Percentiles rank a stretch among this genome's conserved stretches.
Conservation (phyloP, 2,797 vertebrate species). For the Sarcophilus harrisii region DNA sequence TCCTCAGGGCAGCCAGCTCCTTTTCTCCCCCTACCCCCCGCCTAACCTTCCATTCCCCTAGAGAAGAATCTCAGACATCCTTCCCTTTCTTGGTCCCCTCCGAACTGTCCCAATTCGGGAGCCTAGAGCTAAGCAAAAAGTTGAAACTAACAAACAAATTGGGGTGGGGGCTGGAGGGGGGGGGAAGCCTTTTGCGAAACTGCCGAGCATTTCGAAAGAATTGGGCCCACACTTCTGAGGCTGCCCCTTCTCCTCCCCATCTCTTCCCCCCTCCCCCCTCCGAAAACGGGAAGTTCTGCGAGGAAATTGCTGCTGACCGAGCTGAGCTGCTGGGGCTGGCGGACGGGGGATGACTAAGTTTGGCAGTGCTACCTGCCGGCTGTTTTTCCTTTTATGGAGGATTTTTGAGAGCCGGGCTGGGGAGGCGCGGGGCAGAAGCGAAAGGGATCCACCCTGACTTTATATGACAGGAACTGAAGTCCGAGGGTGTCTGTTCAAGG, state of each 20-base stretch:
- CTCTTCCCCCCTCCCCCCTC: constrained; percentile 12
- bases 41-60: not conserved
- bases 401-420: constrained; percentile 73
- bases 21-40: not conserved
- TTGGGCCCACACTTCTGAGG: constrained; percentile 22
- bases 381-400: constrained; percentile 88
- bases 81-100: not conserved
- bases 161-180: not conserved
- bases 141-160: not conserved
- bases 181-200: not conserved
- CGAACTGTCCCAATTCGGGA: not conserved
- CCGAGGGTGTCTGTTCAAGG: constrained; percentile 35
- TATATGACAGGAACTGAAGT: constrained; percentile 56
- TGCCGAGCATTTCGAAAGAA: not conserved
- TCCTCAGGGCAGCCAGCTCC: not conserved
- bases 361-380: constrained; percentile 87
- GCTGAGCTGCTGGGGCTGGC: constrained; percentile 69
- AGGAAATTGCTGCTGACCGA: constrained; percentile 84
- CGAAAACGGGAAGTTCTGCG: constrained; percentile 51
- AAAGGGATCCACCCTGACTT: constrained; percentile 82
- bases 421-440: constrained; percentile 66
- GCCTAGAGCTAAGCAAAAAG: not conserved
- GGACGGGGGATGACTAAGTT: constrained; percentile 88
- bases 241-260: not conserved
- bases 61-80: not conserved